Evolutionary conservation across 1,140 invertebrate genomes (phyloP).

Genomic region (Scaptomyza montana): DNA sequence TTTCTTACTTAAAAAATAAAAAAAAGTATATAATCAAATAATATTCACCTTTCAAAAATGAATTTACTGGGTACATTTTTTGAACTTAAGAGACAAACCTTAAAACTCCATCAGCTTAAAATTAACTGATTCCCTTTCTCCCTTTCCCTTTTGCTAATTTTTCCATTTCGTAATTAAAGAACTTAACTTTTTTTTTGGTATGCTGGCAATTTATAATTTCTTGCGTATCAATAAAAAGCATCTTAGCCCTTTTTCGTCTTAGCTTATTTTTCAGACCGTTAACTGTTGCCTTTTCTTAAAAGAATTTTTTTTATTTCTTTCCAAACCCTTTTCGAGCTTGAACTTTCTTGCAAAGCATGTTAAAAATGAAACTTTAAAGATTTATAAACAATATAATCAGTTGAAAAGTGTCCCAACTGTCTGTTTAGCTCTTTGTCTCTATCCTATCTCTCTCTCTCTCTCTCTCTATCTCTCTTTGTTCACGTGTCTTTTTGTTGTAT

Average conservation of each 20-base stretch:
- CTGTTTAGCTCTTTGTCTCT: constrained; percentile 28
- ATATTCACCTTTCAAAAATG: too few species aligned
- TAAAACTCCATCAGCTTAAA: not conserved
- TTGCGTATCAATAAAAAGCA: not conserved
- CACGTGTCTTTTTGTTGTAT: constrained; percentile 27
- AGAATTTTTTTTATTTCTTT: not conserved
- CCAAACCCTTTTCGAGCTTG: not conserved
- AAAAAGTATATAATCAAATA: too few species aligned
- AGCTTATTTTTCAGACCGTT: not conserved
- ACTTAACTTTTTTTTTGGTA: not conserved
- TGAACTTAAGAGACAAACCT: too few species aligned
- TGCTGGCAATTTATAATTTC: not conserved
- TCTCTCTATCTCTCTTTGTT: constrained; percentile 3
- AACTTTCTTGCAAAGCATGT: constrained; percentile 6
- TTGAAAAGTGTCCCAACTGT: constrained; percentile 33
- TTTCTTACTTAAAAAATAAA: too few species aligned
- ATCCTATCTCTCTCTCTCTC: constrained; percentile 3
- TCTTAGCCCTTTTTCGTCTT: not conserved
- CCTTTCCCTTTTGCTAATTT: not conserved
- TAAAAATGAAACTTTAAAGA: constrained; percentile 28
- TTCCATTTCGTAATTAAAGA: constrained; percentile 1
- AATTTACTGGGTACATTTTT: too few species aligned
- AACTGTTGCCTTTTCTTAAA: not conserved
- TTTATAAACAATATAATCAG: constrained; percentile 50
- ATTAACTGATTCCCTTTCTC: not conserved